phyloP scores from a whole-genome alignment of 2,888 invertebrate species.

The Augiades crinisus region DNA sequence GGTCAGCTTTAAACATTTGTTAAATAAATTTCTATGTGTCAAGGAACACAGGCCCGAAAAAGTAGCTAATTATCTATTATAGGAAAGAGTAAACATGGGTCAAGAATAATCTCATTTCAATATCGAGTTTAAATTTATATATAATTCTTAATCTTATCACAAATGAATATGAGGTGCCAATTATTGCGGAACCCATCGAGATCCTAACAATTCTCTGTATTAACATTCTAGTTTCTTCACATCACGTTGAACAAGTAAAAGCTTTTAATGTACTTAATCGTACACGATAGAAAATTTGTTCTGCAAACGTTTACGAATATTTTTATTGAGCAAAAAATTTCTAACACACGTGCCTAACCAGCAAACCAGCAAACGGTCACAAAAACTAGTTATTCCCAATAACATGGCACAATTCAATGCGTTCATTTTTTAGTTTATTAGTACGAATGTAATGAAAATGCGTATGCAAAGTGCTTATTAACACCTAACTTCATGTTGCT shows the following conservation, averaged over 20 bases:
- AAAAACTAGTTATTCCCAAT: slow-evolving; percentile 10
- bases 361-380: slow-evolving; percentile 5
- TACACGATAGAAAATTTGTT: slow-evolving; percentile 18
- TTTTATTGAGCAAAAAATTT: slow-evolving; percentile 2
- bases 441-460: slow-evolving; percentile 19
- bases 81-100: no score
- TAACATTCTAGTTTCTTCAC: background rate
- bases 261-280: background rate
- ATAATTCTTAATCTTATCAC: no score
- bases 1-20: no score
- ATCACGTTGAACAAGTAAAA: background rate
- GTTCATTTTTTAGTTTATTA: slow-evolving; percentile 19
- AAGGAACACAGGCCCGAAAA: no score
- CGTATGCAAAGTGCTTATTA: slow-evolving; percentile 27
- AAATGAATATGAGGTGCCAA: no score
- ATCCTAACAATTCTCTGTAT: no score
- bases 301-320: slow-evolving; percentile 9
- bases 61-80: no score
- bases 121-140: no score
- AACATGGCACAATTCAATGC: background rate
- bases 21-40: no score
- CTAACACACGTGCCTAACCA: background rate
- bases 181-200: no score
- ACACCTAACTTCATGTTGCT: slow-evolving; percentile 33
- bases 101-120: no score